A percentile compares a stretch with the other conserved stretches of the same genome.
These are phyloP conservation scores for Centropyge bicolor DNA, from an alignment of 2,797 vertebrate genomes.

Conservation along the genomic window DNA sequence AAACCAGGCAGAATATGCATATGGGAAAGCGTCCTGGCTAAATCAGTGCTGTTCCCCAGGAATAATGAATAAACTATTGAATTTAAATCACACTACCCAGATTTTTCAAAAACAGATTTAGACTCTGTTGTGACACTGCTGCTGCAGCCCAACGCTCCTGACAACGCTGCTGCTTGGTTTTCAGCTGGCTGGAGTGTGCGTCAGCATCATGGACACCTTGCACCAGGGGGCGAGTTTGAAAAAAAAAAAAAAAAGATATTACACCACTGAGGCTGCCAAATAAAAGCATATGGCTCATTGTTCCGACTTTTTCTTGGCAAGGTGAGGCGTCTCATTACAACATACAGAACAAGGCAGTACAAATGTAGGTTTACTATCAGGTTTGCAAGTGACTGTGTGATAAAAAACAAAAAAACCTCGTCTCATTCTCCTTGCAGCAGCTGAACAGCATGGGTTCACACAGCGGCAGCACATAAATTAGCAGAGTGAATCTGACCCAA, in stretches of 20 bases:
- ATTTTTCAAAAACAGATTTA: slow-evolving; percentile 40
- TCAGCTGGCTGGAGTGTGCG: slow-evolving; percentile 34
- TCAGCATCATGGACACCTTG: slow-evolving; percentile 54
- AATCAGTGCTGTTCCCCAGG: slow-evolving; percentile 1
- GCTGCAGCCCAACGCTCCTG: slow-evolving; percentile 21
- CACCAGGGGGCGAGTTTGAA: slow-evolving; percentile 15
- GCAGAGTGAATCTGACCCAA: background rate
- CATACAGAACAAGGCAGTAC: slow-evolving; percentile 44
- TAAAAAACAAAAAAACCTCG: slow-evolving; percentile 21
- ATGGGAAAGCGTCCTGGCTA: slow-evolving; percentile 1
- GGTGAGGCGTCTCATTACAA: slow-evolving; percentile 55
- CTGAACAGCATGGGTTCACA: background rate
- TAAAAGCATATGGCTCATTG: slow-evolving; percentile 59
- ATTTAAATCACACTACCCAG: slow-evolving; percentile 33
- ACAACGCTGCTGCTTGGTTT: slow-evolving; percentile 52
- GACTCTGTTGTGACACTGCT: slow-evolving; percentile 16
- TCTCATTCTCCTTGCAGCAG: slow-evolving; percentile 3
- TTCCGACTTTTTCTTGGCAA: slow-evolving; percentile 45
- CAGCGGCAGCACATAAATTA: background rate
- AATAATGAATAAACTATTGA: slow-evolving; percentile 39
- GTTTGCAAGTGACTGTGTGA: slow-evolving; percentile 18
- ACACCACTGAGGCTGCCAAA: slow-evolving; percentile 50
- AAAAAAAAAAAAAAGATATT: slow-evolving; percentile 27
- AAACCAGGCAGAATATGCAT: slow-evolving; percentile 10
- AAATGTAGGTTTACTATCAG: slow-evolving; percentile 22